A percentile compares a stretch with the other conserved stretches of the same genome.
Evolutionary conservation across 2,113 vertebrate species (phyloP).

Genomic region (Oreotragus oreotragus): DNA sequence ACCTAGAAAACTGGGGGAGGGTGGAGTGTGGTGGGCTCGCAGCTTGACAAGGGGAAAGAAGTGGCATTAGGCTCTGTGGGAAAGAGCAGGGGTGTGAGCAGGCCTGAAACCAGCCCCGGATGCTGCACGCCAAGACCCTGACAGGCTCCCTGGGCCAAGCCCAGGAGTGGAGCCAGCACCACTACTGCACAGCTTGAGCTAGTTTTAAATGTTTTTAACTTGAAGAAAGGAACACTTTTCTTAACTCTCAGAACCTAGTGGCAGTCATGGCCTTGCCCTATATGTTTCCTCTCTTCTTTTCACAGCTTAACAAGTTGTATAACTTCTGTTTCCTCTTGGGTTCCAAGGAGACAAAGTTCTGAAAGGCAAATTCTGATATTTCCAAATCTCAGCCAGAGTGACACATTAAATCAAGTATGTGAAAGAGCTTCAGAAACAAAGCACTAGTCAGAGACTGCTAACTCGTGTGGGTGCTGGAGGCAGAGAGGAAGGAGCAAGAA

Average conservation of each 20-base stretch:
- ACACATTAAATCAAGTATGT: neutral
- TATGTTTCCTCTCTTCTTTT: neutral
- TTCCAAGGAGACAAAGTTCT: neutral
- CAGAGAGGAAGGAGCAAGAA: neutral
- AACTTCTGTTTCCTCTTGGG: neutral
- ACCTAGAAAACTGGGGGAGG: neutral
- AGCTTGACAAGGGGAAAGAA: neutral
- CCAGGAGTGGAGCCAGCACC: neutral
- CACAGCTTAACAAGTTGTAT: neutral
- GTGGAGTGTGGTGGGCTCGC: neutral
- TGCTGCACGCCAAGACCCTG: neutral
- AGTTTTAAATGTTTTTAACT: neutral
- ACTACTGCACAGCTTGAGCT: neutral
- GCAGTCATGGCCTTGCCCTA: neutral
- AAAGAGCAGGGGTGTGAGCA: neutral
- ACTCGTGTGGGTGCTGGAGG: neutral
- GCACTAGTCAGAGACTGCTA: neutral
- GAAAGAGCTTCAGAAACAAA: neutral
- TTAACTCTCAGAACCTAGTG: neutral
- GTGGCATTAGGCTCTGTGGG: neutral
- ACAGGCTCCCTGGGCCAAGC: neutral
- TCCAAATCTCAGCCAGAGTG: neutral
- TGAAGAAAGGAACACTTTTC: neutral
- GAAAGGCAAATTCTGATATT: neutral
- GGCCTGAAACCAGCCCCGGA: neutral